Evolutionary conservation across 2,113 vertebrate species (phyloP).

Genomic region (Pelobates fuscus): DNA sequence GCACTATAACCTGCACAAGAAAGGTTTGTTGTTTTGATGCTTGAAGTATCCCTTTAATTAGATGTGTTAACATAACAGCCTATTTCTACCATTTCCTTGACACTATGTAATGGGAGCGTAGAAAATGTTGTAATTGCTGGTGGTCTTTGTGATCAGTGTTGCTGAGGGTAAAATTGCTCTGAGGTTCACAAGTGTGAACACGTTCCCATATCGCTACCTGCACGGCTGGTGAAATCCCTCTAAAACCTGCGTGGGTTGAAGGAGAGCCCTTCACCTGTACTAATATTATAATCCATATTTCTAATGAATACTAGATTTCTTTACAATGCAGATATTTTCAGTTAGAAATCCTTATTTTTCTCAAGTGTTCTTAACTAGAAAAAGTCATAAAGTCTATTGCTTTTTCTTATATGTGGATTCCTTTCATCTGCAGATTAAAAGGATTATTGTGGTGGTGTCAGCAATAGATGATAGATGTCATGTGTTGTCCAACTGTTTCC

Average conservation of each 20-base stretch:
- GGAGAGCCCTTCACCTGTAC: not conserved
- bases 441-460: conserved; percentile 30
- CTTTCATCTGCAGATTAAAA: conserved; percentile 32
- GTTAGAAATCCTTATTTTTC: conserved; percentile 16
- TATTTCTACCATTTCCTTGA: too few relatives aligned
- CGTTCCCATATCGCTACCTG: not conserved
- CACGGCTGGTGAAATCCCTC: conserved; percentile 10
- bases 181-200: conserved; percentile 14
- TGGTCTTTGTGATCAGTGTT: conserved; percentile 17
- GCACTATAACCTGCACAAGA: too few relatives aligned
- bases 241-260: not conserved
- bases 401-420: conserved; percentile 7
- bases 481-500: conserved; percentile 34
- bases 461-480: conserved; percentile 25
- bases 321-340: conserved; percentile 15
- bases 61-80: too few relatives aligned
- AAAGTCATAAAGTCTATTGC: not conserved
- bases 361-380: not conserved
- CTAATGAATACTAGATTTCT: conserved; percentile 5
- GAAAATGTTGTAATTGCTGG: not conserved
- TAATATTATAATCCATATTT: conserved; percentile 18
- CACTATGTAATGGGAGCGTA: too few relatives aligned
- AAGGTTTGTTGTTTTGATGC: too few relatives aligned
- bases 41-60: too few relatives aligned
- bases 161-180: not conserved